Evolutionary conservation across 2,888 invertebrate genomes (phyloP).

Genomic region (Argyresthia albistria): DNA sequence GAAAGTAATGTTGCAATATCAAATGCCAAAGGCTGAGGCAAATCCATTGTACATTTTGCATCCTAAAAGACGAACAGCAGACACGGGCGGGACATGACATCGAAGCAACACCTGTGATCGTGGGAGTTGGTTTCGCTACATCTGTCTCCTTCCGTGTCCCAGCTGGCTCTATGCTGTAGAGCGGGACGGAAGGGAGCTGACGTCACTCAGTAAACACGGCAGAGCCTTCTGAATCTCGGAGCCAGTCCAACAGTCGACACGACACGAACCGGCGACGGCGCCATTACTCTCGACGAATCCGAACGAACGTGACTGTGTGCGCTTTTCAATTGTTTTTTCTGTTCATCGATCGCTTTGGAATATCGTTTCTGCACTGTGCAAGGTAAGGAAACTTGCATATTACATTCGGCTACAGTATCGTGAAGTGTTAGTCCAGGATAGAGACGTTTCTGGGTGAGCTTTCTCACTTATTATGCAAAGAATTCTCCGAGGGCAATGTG

Average conservation of each 20-base stretch:
- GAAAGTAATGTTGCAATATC: no score
- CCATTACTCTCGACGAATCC: constrained; percentile 65
- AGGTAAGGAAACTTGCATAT: constrained; percentile 53
- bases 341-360: constrained; percentile 59
- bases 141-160: constrained; percentile 26
- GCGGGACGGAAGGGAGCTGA: constrained; percentile 34
- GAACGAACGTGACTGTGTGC: constrained; percentile 65
- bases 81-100: constrained; percentile 50
- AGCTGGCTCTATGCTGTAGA: constrained; percentile 15
- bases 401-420: constrained; percentile 18
- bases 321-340: constrained; percentile 47
- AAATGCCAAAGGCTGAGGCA: no score
- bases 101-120: constrained; percentile 49
- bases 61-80: constrained; percentile 39
- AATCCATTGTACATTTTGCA: constrained; percentile 32
- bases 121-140: constrained; percentile 28
- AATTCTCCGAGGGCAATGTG: constrained; percentile 66
- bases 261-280: constrained; percentile 58
- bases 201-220: constrained; percentile 64
- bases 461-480: constrained; percentile 69
- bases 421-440: constrained; percentile 42
- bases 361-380: constrained; percentile 67
- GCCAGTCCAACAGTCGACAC: constrained; percentile 50
- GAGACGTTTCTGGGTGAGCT: constrained; percentile 39
- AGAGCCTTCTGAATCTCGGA: constrained; percentile 60